Evolutionary conservation across 2,888 invertebrate species (phyloP), one percentile per base, ranked within the genome.

Genomic region (Nudaria mundana): DNA sequence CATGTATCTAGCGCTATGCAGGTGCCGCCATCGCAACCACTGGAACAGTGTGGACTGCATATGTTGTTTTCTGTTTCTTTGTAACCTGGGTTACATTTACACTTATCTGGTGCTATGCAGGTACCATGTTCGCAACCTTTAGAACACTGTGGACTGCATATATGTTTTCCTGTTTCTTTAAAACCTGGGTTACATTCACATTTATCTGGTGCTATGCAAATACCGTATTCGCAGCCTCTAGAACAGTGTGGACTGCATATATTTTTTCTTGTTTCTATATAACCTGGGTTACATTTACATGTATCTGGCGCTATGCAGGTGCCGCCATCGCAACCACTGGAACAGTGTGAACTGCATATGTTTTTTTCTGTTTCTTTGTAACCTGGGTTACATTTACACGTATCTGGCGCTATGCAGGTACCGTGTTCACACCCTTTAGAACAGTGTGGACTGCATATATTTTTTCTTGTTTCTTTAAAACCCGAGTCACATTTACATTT

Each of bases 201-300:
- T 6, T 10, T 25, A 2, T 25, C 24, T 25, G 24, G 24, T 0
- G 2, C 6, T 1, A 11, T 3, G 11, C 24, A 24, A 11, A 0
- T 37, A 0, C 54, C 54, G 5, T 42, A 1, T 0, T 1, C 12
- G 20, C 54, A 54, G 2, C 37, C 40, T 2, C 0, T 16, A 0
- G 55, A 38, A 7, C 52, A 53, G 5, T 39, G 3, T 1, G 55
- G 55, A 7, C 26, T 22, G 3, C 52, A 52, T 10, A 5, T 35
- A 10, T 37, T 22, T 16, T 3, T 14, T 11, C 0, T 3, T 35
- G 10, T 37, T 22, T 3, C 20, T 11, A 0, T 3, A 2, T 3
- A 8, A n/a, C n/a, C n/a, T n/a, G n/a, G n/a, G n/a, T 37, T 3
- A 18, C 52, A 52, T 0, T 4, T 5, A 3, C 52, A 52, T 1